Base-by-base conservation (phyloP, 2,888 invertebrate genomes). In the Torymus texanus region DNA sequence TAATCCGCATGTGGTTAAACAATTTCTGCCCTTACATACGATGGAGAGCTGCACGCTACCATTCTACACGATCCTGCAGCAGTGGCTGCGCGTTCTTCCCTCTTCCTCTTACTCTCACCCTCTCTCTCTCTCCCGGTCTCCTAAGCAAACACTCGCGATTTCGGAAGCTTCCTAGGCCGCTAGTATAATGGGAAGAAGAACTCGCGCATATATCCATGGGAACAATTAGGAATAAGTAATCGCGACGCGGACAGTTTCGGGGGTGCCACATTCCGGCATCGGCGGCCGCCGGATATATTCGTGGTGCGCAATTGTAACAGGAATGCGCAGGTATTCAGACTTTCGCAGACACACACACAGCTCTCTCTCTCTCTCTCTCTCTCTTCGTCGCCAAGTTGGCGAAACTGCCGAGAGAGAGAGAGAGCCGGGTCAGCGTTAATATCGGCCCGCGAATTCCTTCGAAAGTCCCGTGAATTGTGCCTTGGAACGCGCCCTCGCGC, bases 171-270 rank as follows among this genome's bases (percentile, higher is more conserved):
- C 56, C 29, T 14, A 24, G 11, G 12, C 3, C 68, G 21, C 1
- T 11, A 58, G 50, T 41, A 79, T 61, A 71, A 79, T 72, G 21
- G 70, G n/a, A 16, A 24, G 68, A 70, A 62, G 70, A 59, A 75
- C 29, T 66, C 61, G 58, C 55, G 21, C 59, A 72, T 72, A 72
- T 21, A 66, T 67, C 18, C 83, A 83, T 83, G 80, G 79, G 81
- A 84, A 86, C 86, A 85, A 87, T 87, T 85, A 85, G 83, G 84
- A 84, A 84, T 86, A 86, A 87, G 86, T 87, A 85, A 87, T 86
- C 84, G 85, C 41, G 41, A 41, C 41, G 41, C 41, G 41, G 8
- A 41, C 41, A 41, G 41, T 41, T 41, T 41, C 21, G 41, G 41
- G 41, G 41, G 84, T 83, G 85, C 62, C 78, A 84, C 85, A 86